Conservation (phyloP, 2,888 invertebrate genomes). For the Lycophotia porphyrea region DNA sequence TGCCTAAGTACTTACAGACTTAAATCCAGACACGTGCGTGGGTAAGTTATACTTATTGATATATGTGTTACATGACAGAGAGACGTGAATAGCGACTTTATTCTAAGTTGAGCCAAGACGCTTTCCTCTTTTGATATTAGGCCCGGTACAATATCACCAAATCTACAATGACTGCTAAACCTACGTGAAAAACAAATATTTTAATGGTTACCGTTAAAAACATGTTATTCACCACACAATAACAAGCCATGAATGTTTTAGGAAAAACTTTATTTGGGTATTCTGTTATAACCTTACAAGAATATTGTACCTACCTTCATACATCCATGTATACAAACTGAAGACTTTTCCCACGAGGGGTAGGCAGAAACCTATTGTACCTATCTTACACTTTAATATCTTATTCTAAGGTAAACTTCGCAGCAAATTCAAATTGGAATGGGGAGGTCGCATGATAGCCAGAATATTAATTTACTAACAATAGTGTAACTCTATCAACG, state of each 20-base stretch:
- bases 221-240: not conserved
- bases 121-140: conserved; percentile 13
- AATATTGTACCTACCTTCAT: conserved; percentile 21
- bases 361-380: not conserved
- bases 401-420: conserved; percentile 34
- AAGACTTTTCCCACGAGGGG: not conserved
- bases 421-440: conserved; percentile 33
- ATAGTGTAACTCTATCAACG: conserved; percentile 53
- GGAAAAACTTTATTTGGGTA: conserved; percentile 26
- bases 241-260: conserved; percentile 13
- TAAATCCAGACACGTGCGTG: not conserved
- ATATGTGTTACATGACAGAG: not conserved
- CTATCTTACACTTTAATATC: conserved; percentile 30
- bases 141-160: not conserved
- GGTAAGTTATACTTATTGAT: not conserved
- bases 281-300: conserved; percentile 16
- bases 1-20: not conserved
- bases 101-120: not conserved
- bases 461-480: conserved; percentile 47
- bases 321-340: not conserved
- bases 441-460: conserved; percentile 40
- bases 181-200: conserved; percentile 1
- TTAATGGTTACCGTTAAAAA: not conserved
- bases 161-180: conserved; percentile 6
- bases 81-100: not conserved